Evolutionary conservation across 1,140 invertebrate genomes (phyloP).

Genomic region (Heliconius nattereri): DNA sequence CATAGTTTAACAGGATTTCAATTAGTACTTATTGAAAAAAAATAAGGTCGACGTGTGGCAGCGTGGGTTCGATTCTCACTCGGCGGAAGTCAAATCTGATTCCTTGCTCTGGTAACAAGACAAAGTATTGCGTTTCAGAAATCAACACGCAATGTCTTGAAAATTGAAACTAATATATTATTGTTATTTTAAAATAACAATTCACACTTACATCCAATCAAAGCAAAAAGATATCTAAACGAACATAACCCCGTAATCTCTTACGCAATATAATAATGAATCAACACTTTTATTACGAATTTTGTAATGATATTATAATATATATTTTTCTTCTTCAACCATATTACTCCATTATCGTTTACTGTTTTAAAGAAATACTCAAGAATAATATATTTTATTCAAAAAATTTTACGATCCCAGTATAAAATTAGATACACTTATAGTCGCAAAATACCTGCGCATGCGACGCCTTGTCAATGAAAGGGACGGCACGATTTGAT

Average conservation of each 20-base stretch:
- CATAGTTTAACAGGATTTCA: too few species aligned
- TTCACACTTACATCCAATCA: not conserved
- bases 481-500: not conserved
- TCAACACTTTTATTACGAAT: not conserved
- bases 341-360: conserved; percentile 9
- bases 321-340: not conserved
- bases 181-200: not conserved
- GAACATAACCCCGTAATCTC: not conserved
- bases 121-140: too few species aligned
- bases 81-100: too few species aligned
- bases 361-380: conserved; percentile 4
- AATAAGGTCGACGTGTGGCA: too few species aligned
- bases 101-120: too few species aligned
- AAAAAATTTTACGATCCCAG: conserved; percentile 7
- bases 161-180: too few species aligned
- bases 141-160: too few species aligned
- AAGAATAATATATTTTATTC: conserved; percentile 7
- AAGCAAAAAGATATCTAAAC: not conserved
- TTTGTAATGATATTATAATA: not conserved
- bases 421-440: conserved; percentile 13
- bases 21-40: too few species aligned
- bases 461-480: conserved; percentile 1
- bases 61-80: too few species aligned
- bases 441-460: conserved; percentile 3
- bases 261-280: not conserved